A percentile compares a stretch with the other conserved stretches of the same genome.
Conservation (phyloP, 2,888 invertebrate species). For the Cataglyphis livida region DNA sequence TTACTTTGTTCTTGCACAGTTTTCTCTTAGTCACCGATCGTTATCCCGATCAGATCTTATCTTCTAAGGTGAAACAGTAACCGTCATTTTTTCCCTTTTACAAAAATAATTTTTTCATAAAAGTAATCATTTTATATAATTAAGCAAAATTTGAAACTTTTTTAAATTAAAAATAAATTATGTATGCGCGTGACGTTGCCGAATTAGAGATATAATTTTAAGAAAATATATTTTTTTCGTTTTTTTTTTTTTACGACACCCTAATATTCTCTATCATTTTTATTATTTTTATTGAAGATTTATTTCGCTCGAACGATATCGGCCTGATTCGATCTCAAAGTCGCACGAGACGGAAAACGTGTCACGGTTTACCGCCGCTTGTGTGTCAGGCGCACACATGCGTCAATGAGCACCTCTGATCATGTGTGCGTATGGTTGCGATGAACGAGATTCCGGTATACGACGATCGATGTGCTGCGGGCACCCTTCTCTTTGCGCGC, state of each 20-base stretch:
- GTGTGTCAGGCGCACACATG: constrained; percentile 6
- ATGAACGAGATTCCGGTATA: constrained; percentile 33
- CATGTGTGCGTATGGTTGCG: constrained; percentile 16
- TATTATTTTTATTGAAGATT: neutral
- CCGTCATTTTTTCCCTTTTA: neutral
- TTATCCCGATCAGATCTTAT: constrained; percentile 8
- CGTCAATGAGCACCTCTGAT: constrained; percentile 15
- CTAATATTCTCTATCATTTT: neutral
- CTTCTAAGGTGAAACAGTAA: neutral
- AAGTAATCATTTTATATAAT: neutral
- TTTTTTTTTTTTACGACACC: neutral
- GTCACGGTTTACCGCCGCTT: neutral
- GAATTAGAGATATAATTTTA: neutral
- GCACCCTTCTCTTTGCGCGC: constrained; percentile 4
- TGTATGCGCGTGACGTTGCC: neutral
- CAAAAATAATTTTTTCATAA: neutral
- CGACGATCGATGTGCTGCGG: constrained; percentile 16
- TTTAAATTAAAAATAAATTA: neutral
- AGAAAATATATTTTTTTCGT: neutral
- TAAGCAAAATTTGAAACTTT: neutral
- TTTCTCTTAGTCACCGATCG: neutral
- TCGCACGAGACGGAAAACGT: neutral
- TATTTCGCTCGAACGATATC: neutral
- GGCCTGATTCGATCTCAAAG: constrained; percentile 9
- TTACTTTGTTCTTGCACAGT: neutral